Evolutionary conservation across 2,113 vertebrate genomes (phyloP).

Genomic region (Dicrurus megarhynchus): DNA sequence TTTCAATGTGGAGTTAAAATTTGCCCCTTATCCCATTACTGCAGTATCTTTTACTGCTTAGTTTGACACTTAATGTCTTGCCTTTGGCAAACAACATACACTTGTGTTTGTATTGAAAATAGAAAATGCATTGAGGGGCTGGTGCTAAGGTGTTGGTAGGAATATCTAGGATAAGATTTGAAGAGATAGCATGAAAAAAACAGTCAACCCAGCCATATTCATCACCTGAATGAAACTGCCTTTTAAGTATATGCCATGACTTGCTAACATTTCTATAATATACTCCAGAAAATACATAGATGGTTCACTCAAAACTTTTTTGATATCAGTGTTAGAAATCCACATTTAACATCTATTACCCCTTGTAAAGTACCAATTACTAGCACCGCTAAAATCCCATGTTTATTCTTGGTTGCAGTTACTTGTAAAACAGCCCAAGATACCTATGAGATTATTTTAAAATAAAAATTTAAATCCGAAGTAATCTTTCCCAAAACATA

Average conservation of each 20-base stretch:
- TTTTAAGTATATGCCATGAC: neutral
- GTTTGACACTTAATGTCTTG: neutral
- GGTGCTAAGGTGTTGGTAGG: neutral
- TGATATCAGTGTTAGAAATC: slow-evolving; percentile 54
- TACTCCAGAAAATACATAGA: neutral
- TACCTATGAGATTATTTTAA: slow-evolving; percentile 19
- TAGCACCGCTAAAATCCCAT: neutral
- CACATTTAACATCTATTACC: slow-evolving; percentile 44
- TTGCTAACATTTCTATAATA: neutral
- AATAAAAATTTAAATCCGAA: slow-evolving; percentile 25
- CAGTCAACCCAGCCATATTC: neutral
- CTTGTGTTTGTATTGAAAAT: fast-evolving
- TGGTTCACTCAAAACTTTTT: neutral
- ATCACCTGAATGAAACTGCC: neutral
- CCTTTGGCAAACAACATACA: neutral
- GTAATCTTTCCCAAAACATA: slow-evolving; percentile 31
- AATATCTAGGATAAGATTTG: neutral
- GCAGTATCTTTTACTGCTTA: neutral
- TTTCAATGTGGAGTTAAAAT: neutral
- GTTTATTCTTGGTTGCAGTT: slow-evolving; percentile 31
- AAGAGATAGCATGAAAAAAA: neutral
- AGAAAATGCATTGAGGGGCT: neutral
- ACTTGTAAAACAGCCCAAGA: neutral
- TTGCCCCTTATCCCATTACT: neutral
- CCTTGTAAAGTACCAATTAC: neutral